These are phyloP conservation scores for Montifringilla adamsi DNA, from an alignment of 2,113 vertebrate genomes.

Conservation along the genomic window DNA sequence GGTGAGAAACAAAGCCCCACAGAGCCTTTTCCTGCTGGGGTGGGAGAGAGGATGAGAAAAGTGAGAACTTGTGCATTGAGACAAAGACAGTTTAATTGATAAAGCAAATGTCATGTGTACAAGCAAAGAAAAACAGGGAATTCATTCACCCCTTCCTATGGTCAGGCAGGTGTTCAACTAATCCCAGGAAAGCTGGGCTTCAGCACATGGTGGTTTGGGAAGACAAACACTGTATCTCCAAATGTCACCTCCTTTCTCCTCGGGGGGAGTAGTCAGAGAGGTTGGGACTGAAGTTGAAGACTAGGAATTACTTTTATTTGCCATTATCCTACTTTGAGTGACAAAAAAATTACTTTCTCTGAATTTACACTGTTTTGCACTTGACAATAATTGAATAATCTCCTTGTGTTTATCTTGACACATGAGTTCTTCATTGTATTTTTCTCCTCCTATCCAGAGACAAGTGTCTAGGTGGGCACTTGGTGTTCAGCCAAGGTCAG, in stretches of 20 bases:
- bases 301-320: not conserved
- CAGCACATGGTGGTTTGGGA: not conserved
- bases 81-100: not conserved
- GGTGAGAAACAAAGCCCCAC: not conserved
- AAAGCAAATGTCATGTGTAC: not conserved
- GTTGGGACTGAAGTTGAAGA: not conserved
- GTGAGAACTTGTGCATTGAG: not conserved
- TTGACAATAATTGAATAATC: not conserved
- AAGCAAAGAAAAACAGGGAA: not conserved
- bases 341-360: not conserved
- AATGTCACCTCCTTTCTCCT: not conserved
- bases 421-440: not conserved
- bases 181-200: not conserved
- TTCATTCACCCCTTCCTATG: not conserved
- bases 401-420: not conserved
- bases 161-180: not conserved
- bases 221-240: not conserved
- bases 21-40: not conserved
- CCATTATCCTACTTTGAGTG: not conserved
- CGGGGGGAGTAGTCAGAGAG: accelerated
- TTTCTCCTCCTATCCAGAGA: not conserved
- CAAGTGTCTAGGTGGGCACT: not conserved
- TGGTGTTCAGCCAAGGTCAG: not conserved
- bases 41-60: not conserved
- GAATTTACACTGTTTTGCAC: not conserved